These are phyloP conservation scores for Icerya purchasi DNA, from an alignment of 2,888 invertebrate species.

Conservation along the genomic window DNA sequence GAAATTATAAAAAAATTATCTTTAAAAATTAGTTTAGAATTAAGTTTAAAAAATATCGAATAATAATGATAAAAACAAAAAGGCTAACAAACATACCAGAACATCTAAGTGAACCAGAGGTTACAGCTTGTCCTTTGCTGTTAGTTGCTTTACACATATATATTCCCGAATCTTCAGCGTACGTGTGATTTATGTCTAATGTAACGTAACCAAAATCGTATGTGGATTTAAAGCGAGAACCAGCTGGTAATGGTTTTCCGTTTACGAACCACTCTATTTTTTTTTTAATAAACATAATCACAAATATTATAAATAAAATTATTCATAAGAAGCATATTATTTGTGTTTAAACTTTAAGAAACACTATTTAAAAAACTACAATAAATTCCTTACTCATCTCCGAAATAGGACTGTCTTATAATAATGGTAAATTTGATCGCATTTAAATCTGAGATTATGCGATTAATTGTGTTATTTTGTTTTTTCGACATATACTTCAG, in stretches of 20 bases:
- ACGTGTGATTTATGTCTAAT: slow-evolving; percentile 65
- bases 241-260: slow-evolving; percentile 67
- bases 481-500: too few relatives aligned
- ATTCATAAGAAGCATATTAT: too few relatives aligned
- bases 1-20: too few relatives aligned
- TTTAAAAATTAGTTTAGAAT: too few relatives aligned
- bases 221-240: slow-evolving; percentile 72
- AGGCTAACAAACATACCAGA: slow-evolving; percentile 36
- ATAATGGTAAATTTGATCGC: too few relatives aligned
- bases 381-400: not conserved
- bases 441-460: too few relatives aligned
- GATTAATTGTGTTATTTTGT: too few relatives aligned
- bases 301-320: too few relatives aligned
- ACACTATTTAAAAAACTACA: too few relatives aligned
- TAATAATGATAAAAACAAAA: not conserved
- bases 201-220: slow-evolving; percentile 93
- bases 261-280: slow-evolving; percentile 91
- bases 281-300: too few relatives aligned
- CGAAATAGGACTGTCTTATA: too few relatives aligned
- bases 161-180: slow-evolving; percentile 79
- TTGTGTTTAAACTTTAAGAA: too few relatives aligned
- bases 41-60: not conserved
- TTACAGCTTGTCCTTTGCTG: slow-evolving; percentile 69
- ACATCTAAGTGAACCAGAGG: slow-evolving; percentile 70
- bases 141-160: slow-evolving; percentile 79